These are phyloP conservation scores for Lomographa bimaculata DNA, from an alignment of 2,888 invertebrate species.

Conservation along the genomic window DNA sequence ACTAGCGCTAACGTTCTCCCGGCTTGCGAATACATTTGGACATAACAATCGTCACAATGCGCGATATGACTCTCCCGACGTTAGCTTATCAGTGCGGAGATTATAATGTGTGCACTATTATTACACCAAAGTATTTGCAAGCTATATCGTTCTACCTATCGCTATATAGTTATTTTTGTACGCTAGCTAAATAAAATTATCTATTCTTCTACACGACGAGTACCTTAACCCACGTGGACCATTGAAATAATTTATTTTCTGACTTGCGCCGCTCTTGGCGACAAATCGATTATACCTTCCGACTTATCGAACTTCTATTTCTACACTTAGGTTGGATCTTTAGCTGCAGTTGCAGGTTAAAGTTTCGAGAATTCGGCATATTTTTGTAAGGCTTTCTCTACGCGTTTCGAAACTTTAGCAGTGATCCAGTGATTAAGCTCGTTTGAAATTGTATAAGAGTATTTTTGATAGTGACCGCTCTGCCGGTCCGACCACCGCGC, in stretches of 20 bases:
- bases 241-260: conserved; percentile 39
- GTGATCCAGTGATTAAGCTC: too few species aligned
- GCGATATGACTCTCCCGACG: neutral
- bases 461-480: conserved; percentile 47
- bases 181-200: conserved; percentile 34
- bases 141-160: conserved; percentile 33
- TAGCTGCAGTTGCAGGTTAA: conserved; percentile 2
- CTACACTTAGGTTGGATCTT: conserved; percentile 39
- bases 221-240: conserved; percentile 37
- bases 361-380: conserved; percentile 32
- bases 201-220: conserved; percentile 26
- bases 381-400: conserved; percentile 47
- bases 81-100: too few species aligned
- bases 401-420: too few species aligned
- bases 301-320: conserved; percentile 36
- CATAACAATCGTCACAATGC: conserved; percentile 5
- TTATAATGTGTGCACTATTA: neutral
- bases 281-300: conserved; percentile 22
- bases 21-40: conserved; percentile 15
- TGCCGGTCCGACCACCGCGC: conserved; percentile 74
- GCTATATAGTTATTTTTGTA: conserved; percentile 47
- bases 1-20: conserved; percentile 40
- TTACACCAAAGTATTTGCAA: conserved; percentile 30
- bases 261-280: conserved; percentile 24
- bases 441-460: conserved; percentile 20